phyloP scores from a whole-genome alignment of 2,888 invertebrate species.

The Oconnorella tubifera region DNA sequence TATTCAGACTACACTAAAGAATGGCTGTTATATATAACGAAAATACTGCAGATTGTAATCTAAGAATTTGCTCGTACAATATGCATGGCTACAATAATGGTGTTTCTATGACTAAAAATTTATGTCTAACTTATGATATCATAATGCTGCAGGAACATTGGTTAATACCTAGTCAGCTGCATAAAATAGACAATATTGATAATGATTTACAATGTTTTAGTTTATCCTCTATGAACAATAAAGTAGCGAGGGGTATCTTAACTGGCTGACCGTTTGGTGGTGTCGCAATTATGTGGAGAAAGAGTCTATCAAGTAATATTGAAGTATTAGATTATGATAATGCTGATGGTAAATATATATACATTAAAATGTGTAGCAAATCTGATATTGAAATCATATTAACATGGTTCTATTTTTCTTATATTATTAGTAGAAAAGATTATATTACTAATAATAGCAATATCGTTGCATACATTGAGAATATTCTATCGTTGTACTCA shows the following conservation, averaged over 20 bases:
- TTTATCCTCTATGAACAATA: background rate
- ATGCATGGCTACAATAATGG: no score
- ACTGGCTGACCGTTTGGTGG: background rate
- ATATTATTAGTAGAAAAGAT: background rate
- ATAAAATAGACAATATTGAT: no score
- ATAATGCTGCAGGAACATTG: no score
- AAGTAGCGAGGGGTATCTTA: background rate
- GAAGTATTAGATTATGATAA: background rate
- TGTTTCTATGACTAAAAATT: no score
- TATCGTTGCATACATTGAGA: background rate
- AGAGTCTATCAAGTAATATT: background rate
- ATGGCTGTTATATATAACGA: no score
- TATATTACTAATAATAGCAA: background rate
- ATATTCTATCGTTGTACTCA: background rate
- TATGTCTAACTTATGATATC: no score
- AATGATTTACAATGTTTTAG: background rate
- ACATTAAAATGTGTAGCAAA: background rate
- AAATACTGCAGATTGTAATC: no score
- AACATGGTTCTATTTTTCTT: background rate
- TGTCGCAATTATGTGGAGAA: background rate
- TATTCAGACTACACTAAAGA: no score
- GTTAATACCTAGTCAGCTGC: no score
- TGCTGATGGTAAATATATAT: background rate
- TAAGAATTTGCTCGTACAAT: no score
- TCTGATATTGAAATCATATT: background rate